These are phyloP conservation scores for Acanthisitta chloris DNA, from an alignment of 2,113 vertebrate genomes.

Conservation along the genomic window DNA sequence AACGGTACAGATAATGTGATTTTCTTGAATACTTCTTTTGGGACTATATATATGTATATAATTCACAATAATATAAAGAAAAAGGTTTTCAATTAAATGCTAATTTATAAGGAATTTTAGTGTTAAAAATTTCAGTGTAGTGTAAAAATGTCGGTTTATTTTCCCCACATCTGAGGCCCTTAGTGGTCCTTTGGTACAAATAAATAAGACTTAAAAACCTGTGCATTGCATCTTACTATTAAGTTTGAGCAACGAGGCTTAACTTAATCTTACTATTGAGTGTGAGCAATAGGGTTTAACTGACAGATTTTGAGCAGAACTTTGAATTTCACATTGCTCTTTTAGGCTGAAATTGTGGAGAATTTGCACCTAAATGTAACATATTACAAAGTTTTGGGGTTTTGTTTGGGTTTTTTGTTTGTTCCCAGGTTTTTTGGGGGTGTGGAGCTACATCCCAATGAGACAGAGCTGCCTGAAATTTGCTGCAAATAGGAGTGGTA, in stretches of 20 bases:
- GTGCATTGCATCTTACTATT: background rate
- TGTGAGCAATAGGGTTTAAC: background rate
- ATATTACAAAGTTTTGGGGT: background rate
- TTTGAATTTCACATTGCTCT: background rate
- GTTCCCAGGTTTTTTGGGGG: rapidly evolving
- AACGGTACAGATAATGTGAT: background rate
- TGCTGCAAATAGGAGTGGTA: background rate
- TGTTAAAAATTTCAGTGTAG: background rate
- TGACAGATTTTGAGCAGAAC: background rate
- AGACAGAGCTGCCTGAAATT: background rate
- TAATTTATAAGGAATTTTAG: background rate
- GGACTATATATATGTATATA: background rate
- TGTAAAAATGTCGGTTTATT: background rate
- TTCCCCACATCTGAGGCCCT: background rate
- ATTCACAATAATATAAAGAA: background rate
- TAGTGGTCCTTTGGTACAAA: background rate
- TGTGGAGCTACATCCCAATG: background rate
- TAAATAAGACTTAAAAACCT: background rate
- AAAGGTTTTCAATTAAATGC: background rate
- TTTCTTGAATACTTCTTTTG: background rate
- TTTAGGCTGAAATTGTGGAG: background rate
- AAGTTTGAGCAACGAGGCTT: background rate
- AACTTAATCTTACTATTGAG: background rate
- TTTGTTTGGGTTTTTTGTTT: too few species aligned
- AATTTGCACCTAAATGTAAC: background rate